A percentile compares a stretch with the other conserved stretches of the same genome.
Conservation (phyloP, 2,888 invertebrate species). For the Platerodrilus igneus region DNA sequence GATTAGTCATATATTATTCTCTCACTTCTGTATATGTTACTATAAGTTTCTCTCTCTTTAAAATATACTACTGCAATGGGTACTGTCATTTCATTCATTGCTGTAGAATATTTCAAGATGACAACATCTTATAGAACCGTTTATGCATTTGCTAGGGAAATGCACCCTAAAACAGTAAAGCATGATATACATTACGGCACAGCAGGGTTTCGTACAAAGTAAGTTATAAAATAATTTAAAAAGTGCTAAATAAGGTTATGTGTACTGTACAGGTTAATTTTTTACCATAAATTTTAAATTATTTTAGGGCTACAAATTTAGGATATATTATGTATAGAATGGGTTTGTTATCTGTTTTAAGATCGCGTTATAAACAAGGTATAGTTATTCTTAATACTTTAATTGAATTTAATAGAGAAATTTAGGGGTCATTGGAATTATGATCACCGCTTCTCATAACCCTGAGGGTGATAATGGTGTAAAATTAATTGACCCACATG, state of each 20-base stretch:
- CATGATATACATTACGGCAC: slow-evolving; percentile 75
- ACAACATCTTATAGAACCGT: slow-evolving; percentile 52
- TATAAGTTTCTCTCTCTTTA: slow-evolving; percentile 10
- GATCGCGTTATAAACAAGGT: slow-evolving; percentile 81
- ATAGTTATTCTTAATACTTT: too few species aligned
- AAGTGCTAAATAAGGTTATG: slow-evolving; percentile 11
- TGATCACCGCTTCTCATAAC: slow-evolving; percentile 99
- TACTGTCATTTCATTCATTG: too few species aligned
- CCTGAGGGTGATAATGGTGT: slow-evolving; percentile 94
- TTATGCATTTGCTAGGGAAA: slow-evolving; percentile 73
- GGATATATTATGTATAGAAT: slow-evolving; percentile 92
- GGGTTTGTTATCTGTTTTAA: slow-evolving; percentile 85
- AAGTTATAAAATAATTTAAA: slow-evolving; percentile 42
- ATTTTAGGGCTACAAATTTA: slow-evolving; percentile 74
- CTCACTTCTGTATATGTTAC: slow-evolving; percentile 4
- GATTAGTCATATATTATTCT: slow-evolving; percentile 23
- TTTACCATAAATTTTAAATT: slow-evolving; percentile 28
- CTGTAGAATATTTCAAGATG: slow-evolving; percentile 17
- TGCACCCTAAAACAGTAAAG: slow-evolving; percentile 67
- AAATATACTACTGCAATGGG: slow-evolving; percentile 8
- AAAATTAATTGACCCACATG: slow-evolving; percentile 91
- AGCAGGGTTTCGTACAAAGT: slow-evolving; percentile 81
- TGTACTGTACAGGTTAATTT: too few species aligned
- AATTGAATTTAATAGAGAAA: too few species aligned
- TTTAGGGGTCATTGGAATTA: slow-evolving; percentile 82